Evolutionary conservation across 2,797 vertebrate genomes (phyloP).

Genomic region (Alectoris magna): DNA sequence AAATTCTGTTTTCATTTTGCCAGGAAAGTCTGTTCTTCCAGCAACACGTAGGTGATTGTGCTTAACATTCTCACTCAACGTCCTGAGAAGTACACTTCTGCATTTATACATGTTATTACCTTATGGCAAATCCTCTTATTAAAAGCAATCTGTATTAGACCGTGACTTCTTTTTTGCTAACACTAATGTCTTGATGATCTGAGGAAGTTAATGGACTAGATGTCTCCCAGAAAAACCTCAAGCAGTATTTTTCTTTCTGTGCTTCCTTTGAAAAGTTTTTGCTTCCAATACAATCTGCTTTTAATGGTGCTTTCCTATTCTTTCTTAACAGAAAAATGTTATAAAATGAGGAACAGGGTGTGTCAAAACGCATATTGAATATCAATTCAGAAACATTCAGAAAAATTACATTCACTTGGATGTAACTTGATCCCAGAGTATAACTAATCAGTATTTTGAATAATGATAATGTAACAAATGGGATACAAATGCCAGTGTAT

Average conservation of each 20-base stretch:
- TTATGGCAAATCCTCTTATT: conserved; percentile 26
- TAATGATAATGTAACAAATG: background rate
- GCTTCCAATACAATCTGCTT: background rate
- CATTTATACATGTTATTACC: background rate
- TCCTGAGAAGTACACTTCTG: background rate
- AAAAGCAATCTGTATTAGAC: background rate
- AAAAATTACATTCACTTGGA: background rate
- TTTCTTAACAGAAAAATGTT: background rate
- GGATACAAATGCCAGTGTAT: background rate
- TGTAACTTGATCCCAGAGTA: background rate
- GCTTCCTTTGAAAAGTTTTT: background rate
- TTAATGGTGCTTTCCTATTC: background rate
- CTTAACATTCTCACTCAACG: background rate
- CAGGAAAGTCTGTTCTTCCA: conserved; percentile 1
- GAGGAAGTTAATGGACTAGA: background rate
- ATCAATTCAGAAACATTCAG: background rate
- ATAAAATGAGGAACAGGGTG: background rate
- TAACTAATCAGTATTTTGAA: background rate
- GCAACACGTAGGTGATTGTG: background rate
- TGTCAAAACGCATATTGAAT: background rate
- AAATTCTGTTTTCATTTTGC: conserved; percentile 13
- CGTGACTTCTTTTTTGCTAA: background rate
- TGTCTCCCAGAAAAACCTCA: background rate
- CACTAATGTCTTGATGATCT: background rate
- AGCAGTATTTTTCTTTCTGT: background rate